phyloP scores from a whole-genome alignment of 2,888 invertebrate genomes.

The Limnephilus auricula region DNA sequence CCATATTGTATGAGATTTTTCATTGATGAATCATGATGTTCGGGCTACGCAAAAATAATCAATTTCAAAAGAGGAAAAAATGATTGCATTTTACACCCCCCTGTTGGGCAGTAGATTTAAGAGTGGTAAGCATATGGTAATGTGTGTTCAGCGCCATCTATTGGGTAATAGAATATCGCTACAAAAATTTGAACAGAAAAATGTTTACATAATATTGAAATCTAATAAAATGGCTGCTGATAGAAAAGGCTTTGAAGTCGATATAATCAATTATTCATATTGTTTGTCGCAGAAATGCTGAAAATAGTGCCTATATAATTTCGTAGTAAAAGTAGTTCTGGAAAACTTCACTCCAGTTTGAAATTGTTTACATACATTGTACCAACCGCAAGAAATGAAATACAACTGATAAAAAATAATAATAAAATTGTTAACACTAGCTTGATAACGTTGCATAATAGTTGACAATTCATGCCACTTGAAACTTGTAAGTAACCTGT shows the following conservation, averaged over 20 bases:
- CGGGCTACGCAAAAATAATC: not conserved
- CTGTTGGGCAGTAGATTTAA: not conserved
- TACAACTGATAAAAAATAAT: slow-evolving; percentile 38
- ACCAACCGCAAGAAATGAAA: not conserved
- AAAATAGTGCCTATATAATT: no score
- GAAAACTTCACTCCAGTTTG: not conserved
- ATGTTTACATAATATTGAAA: not conserved
- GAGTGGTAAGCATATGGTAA: no score
- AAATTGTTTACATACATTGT: slow-evolving; percentile 31
- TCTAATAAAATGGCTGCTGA: not conserved
- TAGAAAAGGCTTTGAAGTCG: not conserved
- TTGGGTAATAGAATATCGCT: not conserved
- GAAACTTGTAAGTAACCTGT: not conserved
- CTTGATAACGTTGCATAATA: slow-evolving; percentile 51
- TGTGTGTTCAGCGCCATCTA: not conserved
- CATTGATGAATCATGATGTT: not conserved
- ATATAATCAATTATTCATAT: not conserved
- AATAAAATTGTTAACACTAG: slow-evolving; percentile 33
- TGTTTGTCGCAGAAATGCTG: not conserved
- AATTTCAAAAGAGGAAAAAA: not conserved
- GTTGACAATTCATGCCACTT: slow-evolving; percentile 50
- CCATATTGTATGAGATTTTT: not conserved
- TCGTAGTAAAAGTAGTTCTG: not conserved
- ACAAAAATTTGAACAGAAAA: not conserved
- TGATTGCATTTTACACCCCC: not conserved